Evolutionary conservation across 2,797 vertebrate genomes (phyloP), one percentile per base, ranked within the genome.

Genomic region (Sciurus carolinensis): DNA sequence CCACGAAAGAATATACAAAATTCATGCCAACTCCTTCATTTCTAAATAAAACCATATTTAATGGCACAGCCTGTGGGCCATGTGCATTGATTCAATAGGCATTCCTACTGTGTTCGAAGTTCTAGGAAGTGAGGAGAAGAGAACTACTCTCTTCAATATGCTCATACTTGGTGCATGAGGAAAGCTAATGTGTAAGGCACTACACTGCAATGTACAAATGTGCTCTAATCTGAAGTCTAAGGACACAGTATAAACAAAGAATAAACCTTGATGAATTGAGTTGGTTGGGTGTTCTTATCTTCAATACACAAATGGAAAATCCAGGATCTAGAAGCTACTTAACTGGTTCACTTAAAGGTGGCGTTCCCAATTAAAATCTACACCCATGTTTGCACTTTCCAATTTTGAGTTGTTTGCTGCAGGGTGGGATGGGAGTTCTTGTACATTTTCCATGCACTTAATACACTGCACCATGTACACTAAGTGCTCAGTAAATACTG

Each of bases 1-100:
- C 64, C 94, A 96, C 96, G 83, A 92, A 97, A 83, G 94, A 89
- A 93, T 67, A 50, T 42, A 77, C 26, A 88, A 86, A 1, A 57
- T 64, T 57, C 18, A 3, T 30, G 7, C 0, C 9, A 94, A 77
- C 76, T 96, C 87, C 90, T 76, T 95, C 59, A 83, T 69, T 87
- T 93, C 94, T 90, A 62, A n/a, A 42, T 52, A 94, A 72, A 97
- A 7, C 17, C 75, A 91, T 93, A 90, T 22, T 90, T 72, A 94
- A 90, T 0, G 0, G 54, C 42, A 96, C 91, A 97, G 95, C 12
- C 11, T 26, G 3, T 20, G 26, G 22, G 33, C 36, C 69, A n/a
- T 76, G 57, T 77, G 66, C 33, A 39, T 80, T 62, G n/a, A 90
- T 67, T 75, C 44, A 77, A 47, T 7, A 66, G 57, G n/a, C 54